phyloP scores from a whole-genome alignment of 2,113 vertebrate species.

The Riparia riparia region DNA sequence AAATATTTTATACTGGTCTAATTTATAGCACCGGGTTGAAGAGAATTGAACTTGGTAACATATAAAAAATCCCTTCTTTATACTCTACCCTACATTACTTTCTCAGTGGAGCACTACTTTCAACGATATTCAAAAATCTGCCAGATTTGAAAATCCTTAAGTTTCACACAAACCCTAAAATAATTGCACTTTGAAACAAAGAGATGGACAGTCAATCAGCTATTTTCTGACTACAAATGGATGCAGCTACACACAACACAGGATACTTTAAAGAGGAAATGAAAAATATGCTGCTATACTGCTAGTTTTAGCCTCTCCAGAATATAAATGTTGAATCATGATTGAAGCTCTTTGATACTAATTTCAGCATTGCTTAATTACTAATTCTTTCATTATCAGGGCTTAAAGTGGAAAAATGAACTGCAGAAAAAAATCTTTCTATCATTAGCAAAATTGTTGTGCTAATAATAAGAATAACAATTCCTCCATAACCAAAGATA shows the following conservation, averaged over 20 bases:
- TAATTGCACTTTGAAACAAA: background rate
- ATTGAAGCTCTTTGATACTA: background rate
- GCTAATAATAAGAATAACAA: background rate
- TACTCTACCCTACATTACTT: background rate
- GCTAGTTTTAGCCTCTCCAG: background rate
- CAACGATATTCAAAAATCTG: background rate
- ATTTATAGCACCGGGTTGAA: background rate
- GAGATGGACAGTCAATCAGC: background rate
- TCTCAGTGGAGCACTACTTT: rapidly evolving
- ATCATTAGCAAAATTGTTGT: background rate
- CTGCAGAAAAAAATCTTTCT: background rate
- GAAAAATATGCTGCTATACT: background rate
- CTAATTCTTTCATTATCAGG: background rate
- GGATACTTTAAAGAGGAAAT: background rate
- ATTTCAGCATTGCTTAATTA: background rate
- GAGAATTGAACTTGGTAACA: background rate
- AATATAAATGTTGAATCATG: background rate
- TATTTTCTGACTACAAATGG: background rate
- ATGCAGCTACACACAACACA: background rate
- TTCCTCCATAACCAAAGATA: background rate
- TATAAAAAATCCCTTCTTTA: background rate
- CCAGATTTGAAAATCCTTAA: background rate
- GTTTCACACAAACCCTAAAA: background rate
- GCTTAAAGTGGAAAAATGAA: background rate
- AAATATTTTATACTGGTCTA: background rate